These are phyloP conservation scores for Boleophthalmus pectinirostris DNA, from an alignment of 2,113 vertebrate genomes.

Conservation along the genomic window DNA sequence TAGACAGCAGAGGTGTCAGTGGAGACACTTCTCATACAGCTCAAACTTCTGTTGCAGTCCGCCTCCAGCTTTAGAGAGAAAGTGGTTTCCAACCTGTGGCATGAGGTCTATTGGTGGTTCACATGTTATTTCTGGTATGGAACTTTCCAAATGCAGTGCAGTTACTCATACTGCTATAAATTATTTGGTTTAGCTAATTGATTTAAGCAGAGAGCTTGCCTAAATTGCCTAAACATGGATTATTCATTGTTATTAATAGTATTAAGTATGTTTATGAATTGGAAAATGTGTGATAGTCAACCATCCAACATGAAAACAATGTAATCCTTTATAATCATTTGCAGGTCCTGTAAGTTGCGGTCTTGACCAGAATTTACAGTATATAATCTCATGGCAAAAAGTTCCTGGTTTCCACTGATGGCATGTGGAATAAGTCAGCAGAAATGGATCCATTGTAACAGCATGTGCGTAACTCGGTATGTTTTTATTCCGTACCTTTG, in stretches of 20 bases:
- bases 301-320: background rate
- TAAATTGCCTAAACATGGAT: no score
- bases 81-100: background rate
- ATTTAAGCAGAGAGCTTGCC: no score
- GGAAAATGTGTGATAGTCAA: no score
- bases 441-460: constrained; percentile 16
- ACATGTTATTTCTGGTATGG: background rate
- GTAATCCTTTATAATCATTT: background rate
- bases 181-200: no score
- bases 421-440: constrained; percentile 5
- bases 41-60: constrained; percentile 22
- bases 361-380: background rate
- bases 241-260: no score
- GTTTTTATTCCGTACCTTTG: constrained; percentile 46
- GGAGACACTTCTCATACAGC: constrained; percentile 14
- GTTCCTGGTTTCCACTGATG: background rate
- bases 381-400: background rate
- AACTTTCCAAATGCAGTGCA: background rate
- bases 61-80: background rate
- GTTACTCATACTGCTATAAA: background rate
- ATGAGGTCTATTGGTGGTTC: background rate
- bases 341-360: background rate
- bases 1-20: constrained; percentile 26
- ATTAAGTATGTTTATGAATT: no score
- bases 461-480: constrained; percentile 8